Evolutionary conservation across 2,888 invertebrate species (phyloP).

Genomic region (Rhingia rostrata): DNA sequence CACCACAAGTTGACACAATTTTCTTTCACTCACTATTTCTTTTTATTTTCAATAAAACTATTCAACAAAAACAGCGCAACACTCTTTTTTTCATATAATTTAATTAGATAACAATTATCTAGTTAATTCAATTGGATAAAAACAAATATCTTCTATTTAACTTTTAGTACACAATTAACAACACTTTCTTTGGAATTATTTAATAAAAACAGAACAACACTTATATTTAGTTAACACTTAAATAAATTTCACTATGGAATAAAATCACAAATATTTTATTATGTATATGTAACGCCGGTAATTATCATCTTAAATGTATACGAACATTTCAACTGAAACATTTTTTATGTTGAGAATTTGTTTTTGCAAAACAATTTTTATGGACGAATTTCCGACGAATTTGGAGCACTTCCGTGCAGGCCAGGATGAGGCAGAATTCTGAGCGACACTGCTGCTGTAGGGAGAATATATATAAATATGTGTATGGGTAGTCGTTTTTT

Average conservation of each 20-base stretch:
- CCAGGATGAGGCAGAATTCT: slow-evolving; percentile 69
- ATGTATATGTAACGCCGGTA: slow-evolving; percentile 30
- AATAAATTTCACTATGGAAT: slow-evolving; percentile 9
- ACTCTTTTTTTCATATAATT: slow-evolving; percentile 33
- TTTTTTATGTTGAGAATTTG: slow-evolving; percentile 1
- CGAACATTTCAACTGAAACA: slow-evolving; percentile 15
- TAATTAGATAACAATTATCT: slow-evolving; percentile 56
- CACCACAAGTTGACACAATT: slow-evolving; percentile 36
- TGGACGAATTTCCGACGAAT: slow-evolving; percentile 40
- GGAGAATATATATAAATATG: neutral
- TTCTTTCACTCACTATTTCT: slow-evolving; percentile 18
- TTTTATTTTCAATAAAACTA: neutral
- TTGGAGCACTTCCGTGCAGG: slow-evolving; percentile 60
- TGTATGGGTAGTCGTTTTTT: neutral
- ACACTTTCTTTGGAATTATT: slow-evolving; percentile 25
- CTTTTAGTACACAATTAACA: slow-evolving; percentile 19
- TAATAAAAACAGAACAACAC: neutral
- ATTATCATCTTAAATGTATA: slow-evolving; percentile 39
- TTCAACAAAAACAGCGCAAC: slow-evolving; percentile 7
- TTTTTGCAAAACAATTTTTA: slow-evolving; percentile 19
- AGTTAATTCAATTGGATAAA: slow-evolving; percentile 47
- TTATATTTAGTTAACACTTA: slow-evolving; percentile 10
- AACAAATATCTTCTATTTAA: slow-evolving; percentile 6
- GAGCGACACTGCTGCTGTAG: slow-evolving; percentile 24
- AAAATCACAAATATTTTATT: slow-evolving; percentile 24